Base-by-base conservation (phyloP, 2,888 invertebrate species). In the Agrypnus murinus region DNA sequence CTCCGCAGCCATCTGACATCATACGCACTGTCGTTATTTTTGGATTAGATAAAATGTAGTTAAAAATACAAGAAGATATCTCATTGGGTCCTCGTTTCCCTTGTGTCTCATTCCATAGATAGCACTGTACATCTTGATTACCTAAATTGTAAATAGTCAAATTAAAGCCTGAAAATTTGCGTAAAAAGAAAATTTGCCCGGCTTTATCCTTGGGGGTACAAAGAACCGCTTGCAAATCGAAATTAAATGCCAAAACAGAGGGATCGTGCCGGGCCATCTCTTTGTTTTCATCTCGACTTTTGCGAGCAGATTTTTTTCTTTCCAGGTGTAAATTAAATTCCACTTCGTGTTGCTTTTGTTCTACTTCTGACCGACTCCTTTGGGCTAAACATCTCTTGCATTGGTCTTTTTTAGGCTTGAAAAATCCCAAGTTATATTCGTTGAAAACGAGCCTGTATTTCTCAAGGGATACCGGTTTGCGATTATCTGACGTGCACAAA, bases 121-220 rank as follows among this genome's bases (percentile, higher is more conserved):
- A n/a, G n/a, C n/a, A n/a, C n/a, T n/a, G n/a, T n/a, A n/a, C n/a
- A n/a, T n/a, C n/a, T n/a, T n/a, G n/a, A n/a, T n/a, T n/a, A n/a
- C n/a, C n/a, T n/a, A n/a, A n/a, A n/a, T n/a, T n/a, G n/a, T n/a
- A n/a, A n/a, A 82, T 58, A 2, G 81, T 81, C 25, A 81, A 77
- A 75, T 81, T 82, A 65, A 79, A 80, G 6, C 79, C 76, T 15
- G 80, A 79, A 55, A 81, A 69, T 71, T 81, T 82, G 25, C 79
- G 69, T 19, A 78, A 71, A 65, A 80, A 80, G 74, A 80, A 78
- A 48, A 79, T 77, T 72, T 77, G 78, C 15, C 77, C 79, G 53
- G 75, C 71, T 40, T 69, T 45, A 34, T 76, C 77, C 75, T 81
- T 80, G 25, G 79, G 81, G 12, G 77, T 77, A 31, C 38, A 66